Conservation (phyloP, 2,113 vertebrate species). For the Corydoras sp. region DNA sequence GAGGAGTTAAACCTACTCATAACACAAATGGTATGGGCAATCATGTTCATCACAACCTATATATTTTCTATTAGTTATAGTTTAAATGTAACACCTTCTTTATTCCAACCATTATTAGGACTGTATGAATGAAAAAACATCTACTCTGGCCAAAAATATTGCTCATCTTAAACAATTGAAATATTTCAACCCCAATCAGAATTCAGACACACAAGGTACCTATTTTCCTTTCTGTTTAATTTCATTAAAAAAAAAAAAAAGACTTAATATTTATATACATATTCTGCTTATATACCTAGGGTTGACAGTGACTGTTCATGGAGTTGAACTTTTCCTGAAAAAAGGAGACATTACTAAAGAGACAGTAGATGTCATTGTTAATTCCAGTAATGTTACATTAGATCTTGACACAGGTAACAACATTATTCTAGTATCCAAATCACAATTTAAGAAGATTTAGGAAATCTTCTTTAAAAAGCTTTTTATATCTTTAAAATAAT, state of each 20-base stretch:
- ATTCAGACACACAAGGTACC: slow-evolving; percentile 31
- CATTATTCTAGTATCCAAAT: background rate
- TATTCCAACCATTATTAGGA: slow-evolving; percentile 25
- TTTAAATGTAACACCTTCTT: background rate
- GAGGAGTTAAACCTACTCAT: slow-evolving; percentile 35
- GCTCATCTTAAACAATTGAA: background rate
- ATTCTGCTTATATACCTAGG: background rate
- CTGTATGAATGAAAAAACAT: slow-evolving; percentile 11
- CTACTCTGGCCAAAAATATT: background rate
- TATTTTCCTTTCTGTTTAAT: background rate
- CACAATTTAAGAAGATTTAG: too few relatives aligned
- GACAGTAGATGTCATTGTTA: slow-evolving; percentile 52
- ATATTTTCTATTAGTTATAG: background rate
- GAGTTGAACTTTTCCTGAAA: slow-evolving; percentile 45
- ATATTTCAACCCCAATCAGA: background rate
- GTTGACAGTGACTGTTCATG: slow-evolving; percentile 35
- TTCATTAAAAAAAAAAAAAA: background rate
- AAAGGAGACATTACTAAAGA: slow-evolving; percentile 54
- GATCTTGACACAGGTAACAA: slow-evolving; percentile 49
- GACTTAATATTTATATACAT: background rate
- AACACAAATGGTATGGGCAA: background rate
- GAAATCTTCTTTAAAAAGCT: too few relatives aligned
- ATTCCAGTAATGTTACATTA: slow-evolving; percentile 46
- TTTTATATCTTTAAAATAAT: too few relatives aligned
- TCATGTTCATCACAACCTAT: too few relatives aligned